Conservation (phyloP, 2,113 vertebrate genomes). For the Sula dactylatra region DNA sequence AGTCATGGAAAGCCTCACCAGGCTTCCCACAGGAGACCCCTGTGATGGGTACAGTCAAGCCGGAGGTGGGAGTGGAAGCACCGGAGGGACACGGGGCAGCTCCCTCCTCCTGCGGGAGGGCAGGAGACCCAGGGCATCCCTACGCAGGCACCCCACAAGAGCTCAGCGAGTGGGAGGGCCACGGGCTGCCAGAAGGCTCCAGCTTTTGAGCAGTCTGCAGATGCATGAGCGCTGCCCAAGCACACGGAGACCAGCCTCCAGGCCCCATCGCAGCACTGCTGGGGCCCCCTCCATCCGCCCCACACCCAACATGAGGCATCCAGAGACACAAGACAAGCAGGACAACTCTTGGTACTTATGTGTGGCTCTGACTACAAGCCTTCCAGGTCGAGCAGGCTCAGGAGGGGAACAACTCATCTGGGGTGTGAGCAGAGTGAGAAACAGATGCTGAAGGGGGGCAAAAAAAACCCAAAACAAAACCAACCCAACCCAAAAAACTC, state of each 20-base stretch:
- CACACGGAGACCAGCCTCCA: neutral
- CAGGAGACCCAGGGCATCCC: neutral
- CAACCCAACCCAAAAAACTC: neutral
- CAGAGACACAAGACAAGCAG: neutral
- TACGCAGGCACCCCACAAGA: neutral
- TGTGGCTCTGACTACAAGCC: neutral
- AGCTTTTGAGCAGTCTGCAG: neutral
- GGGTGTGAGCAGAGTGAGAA: neutral
- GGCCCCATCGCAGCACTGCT: fast-evolving
- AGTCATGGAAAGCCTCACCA: neutral
- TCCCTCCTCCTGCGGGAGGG: fast-evolving
- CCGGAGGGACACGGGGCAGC: fast-evolving
- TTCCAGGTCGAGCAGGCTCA: neutral
- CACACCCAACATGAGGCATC: neutral
- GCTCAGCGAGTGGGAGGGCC: neutral
- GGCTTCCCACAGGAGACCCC: neutral
- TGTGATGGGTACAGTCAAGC: neutral
- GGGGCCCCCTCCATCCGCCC: neutral
- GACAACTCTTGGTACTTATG: neutral
- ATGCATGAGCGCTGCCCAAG: fast-evolving
- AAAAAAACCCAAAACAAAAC: neutral
- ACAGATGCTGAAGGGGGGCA: neutral
- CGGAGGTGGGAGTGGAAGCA: fast-evolving
- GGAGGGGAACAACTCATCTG: neutral
- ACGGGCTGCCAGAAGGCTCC: neutral